Evolutionary conservation across 1,140 invertebrate species (phyloP).

Genomic region (Drosophila lacertosa): DNA sequence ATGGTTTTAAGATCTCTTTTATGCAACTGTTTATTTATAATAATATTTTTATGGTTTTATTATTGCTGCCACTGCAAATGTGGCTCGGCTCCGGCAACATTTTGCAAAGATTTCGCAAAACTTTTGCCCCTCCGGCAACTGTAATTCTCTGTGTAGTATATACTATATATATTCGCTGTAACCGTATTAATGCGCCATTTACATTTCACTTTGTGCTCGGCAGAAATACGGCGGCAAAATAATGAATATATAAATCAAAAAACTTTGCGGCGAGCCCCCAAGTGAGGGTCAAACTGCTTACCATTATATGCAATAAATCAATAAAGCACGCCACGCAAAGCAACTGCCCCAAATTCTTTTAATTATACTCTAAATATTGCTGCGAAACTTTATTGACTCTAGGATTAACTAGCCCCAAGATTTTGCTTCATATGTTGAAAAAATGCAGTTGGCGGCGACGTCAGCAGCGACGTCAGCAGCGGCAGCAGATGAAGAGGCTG

Average conservation of each 20-base stretch:
- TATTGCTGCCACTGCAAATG: slow-evolving; percentile 55
- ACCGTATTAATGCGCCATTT: slow-evolving; percentile 58
- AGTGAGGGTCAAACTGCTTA: slow-evolving; percentile 47
- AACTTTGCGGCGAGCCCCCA: slow-evolving; percentile 44
- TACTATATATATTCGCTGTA: slow-evolving; percentile 24
- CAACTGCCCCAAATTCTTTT: slow-evolving; percentile 1
- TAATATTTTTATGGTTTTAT: slow-evolving; percentile 81
- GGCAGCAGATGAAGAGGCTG: slow-evolving; percentile 19
- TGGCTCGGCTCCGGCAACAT: slow-evolving; percentile 40
- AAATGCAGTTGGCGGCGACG: slow-evolving; percentile 13
- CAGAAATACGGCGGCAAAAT: slow-evolving; percentile 51
- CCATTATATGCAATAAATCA: slow-evolving; percentile 65
- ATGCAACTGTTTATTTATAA: slow-evolving; percentile 72
- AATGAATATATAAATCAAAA: slow-evolving; percentile 74
- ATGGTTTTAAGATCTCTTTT: slow-evolving; percentile 66
- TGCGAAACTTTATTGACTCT: slow-evolving; percentile 16
- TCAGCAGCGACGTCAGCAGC: slow-evolving; percentile 3
- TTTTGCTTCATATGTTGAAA: neutral
- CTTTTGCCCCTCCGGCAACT: slow-evolving; percentile 49
- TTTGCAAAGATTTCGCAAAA: slow-evolving; percentile 60
- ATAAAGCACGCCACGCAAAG: slow-evolving; percentile 36
- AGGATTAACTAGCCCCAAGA: slow-evolving; percentile 3
- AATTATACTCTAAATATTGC: slow-evolving; percentile 3
- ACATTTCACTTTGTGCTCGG: slow-evolving; percentile 61
- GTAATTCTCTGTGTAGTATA: slow-evolving; percentile 52